Percentiles rank a stretch among this genome's conserved stretches.
Conservation (phyloP, 2,888 invertebrate species). For the Cryptophagus acutangulus region DNA sequence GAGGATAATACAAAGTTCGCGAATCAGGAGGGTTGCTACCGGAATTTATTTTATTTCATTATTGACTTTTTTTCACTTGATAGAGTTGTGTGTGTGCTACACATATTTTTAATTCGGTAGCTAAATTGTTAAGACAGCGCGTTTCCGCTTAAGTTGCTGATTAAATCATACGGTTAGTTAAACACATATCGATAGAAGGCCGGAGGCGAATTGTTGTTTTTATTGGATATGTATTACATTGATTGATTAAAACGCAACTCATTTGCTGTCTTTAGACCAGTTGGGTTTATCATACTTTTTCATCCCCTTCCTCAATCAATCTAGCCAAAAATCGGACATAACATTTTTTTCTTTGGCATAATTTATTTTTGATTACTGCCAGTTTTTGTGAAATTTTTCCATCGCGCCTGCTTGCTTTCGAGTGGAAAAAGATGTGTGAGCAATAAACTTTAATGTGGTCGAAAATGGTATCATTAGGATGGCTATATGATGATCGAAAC, state of each 20-base stretch:
- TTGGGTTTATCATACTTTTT: slow-evolving; percentile 3
- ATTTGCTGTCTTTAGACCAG: slow-evolving; percentile 15
- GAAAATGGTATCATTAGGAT: slow-evolving; percentile 43
- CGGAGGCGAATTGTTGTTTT: slow-evolving; percentile 38
- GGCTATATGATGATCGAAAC: slow-evolving; percentile 40
- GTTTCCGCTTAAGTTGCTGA: slow-evolving; percentile 48
- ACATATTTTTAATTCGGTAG: slow-evolving; percentile 46
- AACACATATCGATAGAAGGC: slow-evolving; percentile 41
- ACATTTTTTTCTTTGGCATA: too few relatives aligned
- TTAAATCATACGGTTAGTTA: slow-evolving; percentile 51
- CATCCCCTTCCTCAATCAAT: too few relatives aligned
- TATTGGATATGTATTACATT: slow-evolving; percentile 42
- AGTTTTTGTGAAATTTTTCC: too few relatives aligned
- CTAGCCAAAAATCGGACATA: too few relatives aligned
- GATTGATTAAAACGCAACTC: slow-evolving; percentile 48
- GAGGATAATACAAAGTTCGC: slow-evolving; percentile 26
- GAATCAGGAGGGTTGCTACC: too few relatives aligned
- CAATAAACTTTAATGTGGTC: slow-evolving; percentile 33
- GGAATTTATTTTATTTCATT: background rate
- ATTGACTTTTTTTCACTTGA: background rate
- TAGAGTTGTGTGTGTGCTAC: background rate
- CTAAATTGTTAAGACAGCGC: slow-evolving; percentile 49
- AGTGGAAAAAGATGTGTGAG: too few relatives aligned
- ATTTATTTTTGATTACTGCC: too few relatives aligned
- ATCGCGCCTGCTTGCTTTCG: too few relatives aligned